Evolutionary conservation across 2,113 vertebrate species (phyloP).

Genomic region (Axis porcinus): DNA sequence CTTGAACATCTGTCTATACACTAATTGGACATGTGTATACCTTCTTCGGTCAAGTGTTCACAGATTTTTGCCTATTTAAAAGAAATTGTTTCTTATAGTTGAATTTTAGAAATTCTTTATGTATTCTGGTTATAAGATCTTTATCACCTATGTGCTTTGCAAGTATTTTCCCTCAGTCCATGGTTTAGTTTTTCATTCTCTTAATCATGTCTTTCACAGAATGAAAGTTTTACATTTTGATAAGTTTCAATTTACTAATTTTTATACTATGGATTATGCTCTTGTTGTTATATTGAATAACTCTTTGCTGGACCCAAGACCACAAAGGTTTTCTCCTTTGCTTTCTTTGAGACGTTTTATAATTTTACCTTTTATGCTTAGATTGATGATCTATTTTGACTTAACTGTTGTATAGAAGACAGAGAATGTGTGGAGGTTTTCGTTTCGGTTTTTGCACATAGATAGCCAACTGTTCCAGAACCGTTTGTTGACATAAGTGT

Average conservation of each 20-base stretch:
- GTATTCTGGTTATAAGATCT: background rate
- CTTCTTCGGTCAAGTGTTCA: background rate
- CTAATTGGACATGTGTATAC: background rate
- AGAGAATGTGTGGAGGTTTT: background rate
- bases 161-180: background rate
- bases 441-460: background rate
- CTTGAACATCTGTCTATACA: background rate
- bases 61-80: background rate
- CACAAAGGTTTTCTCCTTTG: background rate
- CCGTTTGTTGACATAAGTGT: background rate
- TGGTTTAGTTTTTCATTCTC: background rate
- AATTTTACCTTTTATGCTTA: background rate
- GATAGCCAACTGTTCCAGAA: background rate
- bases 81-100: background rate
- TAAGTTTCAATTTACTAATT: background rate
- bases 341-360: background rate
- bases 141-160: background rate
- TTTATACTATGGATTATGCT: background rate
- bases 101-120: background rate
- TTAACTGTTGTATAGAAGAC: background rate
- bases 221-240: background rate
- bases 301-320: background rate
- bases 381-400: background rate
- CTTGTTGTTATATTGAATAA: background rate
- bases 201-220: background rate